Evolutionary conservation across 2,797 vertebrate genomes (phyloP).

Genomic region (Falco cherrug): DNA sequence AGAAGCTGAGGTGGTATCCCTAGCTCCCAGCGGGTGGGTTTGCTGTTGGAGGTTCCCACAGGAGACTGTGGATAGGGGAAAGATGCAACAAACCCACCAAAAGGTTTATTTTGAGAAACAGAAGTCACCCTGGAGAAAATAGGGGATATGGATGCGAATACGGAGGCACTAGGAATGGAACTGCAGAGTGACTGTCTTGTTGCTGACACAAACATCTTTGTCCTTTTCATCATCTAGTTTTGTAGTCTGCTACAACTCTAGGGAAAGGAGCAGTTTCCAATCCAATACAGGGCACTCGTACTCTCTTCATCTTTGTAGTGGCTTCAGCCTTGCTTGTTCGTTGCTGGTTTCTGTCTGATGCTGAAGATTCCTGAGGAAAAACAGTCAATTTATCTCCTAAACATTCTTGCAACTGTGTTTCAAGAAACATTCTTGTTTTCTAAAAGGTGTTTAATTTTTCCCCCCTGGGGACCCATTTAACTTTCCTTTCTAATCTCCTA

Average conservation of each 20-base stretch:
- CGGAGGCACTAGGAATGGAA: neutral
- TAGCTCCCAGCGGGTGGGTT: neutral
- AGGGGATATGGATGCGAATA: neutral
- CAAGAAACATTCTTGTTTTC: slow-evolving; percentile 62
- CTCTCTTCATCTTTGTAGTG: neutral
- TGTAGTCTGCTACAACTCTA: neutral
- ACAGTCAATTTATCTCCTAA: neutral
- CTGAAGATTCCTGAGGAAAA: slow-evolving; percentile 43
- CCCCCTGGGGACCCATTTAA: slow-evolving; percentile 58
- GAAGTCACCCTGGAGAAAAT: neutral
- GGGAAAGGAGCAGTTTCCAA: neutral
- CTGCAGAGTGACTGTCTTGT: neutral
- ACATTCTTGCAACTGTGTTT: slow-evolving; percentile 47
- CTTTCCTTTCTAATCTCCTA: slow-evolving; percentile 72
- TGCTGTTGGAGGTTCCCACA: neutral
- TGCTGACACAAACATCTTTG: neutral
- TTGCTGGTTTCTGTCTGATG: neutral
- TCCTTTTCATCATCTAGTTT: neutral
- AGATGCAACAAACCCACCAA: neutral
- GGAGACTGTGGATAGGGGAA: neutral
- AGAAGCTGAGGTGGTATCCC: neutral
- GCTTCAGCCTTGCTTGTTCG: neutral
- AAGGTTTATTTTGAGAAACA: neutral
- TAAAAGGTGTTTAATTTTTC: slow-evolving; percentile 63
- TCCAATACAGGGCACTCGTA: neutral